Conservation (phyloP, 2,797 vertebrate species). For the Holocentrus rufus region DNA sequence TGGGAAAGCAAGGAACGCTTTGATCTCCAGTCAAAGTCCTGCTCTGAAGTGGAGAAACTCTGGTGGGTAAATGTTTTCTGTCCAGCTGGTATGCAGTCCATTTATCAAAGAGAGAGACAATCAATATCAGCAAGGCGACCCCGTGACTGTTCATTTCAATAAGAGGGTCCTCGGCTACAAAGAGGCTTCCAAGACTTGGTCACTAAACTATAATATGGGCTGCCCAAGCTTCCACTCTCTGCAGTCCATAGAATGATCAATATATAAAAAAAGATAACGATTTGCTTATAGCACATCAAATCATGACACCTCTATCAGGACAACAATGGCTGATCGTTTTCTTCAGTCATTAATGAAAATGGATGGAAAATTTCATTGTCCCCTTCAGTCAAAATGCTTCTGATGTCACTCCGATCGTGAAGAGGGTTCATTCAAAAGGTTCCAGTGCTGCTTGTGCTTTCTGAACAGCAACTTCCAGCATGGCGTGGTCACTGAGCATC, state of each 20-base stretch:
- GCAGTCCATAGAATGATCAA: slow-evolving; percentile 3
- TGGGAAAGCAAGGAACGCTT: slow-evolving; percentile 22
- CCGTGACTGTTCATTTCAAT: not conserved
- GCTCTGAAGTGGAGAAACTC: not conserved
- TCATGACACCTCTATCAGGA: not conserved
- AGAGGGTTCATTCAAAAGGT: slow-evolving; percentile 28
- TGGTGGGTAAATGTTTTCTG: not conserved
- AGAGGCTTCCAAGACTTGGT: slow-evolving; percentile 3
- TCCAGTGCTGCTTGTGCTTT: slow-evolving; percentile 80
- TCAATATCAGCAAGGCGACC: not conserved
- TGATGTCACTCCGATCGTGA: not conserved
- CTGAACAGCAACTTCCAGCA: slow-evolving; percentile 80
- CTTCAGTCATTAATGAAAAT: slow-evolving; percentile 1
- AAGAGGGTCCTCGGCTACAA: not conserved
- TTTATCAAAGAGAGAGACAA: slow-evolving; percentile 12
- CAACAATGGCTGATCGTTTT: no score
- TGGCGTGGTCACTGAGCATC: slow-evolving; percentile 73
- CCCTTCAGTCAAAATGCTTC: slow-evolving; percentile 1
- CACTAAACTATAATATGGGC: slow-evolving; percentile 11
- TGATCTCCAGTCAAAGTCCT: not conserved
- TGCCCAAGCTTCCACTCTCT: not conserved
- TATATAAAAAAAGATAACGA: slow-evolving; percentile 4
- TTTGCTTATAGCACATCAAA: not conserved
- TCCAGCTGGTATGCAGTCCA: slow-evolving; percentile 16
- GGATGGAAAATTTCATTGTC: not conserved